Evolutionary conservation across 53 echinoderm and acorn worm species (phyloP).

Genomic region (Crossaster papposus): DNA sequence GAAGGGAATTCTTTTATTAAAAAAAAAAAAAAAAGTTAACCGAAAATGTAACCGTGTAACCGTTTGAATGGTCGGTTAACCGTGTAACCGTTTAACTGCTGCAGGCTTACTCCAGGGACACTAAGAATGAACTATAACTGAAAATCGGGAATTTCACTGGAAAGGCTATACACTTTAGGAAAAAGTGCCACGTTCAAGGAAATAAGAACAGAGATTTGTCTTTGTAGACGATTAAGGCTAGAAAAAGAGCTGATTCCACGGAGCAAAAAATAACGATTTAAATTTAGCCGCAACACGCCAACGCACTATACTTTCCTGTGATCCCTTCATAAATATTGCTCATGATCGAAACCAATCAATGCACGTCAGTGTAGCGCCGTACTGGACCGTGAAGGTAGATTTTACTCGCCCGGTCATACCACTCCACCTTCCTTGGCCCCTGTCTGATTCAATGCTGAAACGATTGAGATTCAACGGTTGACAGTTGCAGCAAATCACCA

Average conservation of each 20-base stretch:
- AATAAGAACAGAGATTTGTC: not conserved
- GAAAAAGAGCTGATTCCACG: not conserved
- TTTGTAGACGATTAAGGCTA: not conserved
- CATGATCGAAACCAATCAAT: conserved; percentile 47
- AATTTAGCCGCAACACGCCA: conserved; percentile 40
- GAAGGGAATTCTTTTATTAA: too few species aligned
- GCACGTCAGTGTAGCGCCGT: not conserved
- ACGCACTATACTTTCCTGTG: conserved; percentile 12
- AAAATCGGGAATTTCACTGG: too few species aligned
- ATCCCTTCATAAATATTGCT: not conserved
- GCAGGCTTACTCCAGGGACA: too few species aligned
- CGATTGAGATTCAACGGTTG: not conserved
- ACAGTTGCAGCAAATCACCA: conserved; percentile 1
- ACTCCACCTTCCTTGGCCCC: not conserved
- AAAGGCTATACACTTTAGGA: too few species aligned
- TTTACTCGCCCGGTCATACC: not conserved
- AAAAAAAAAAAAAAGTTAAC: too few species aligned
- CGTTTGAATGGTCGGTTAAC: too few species aligned
- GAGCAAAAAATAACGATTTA: not conserved
- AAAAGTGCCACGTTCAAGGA: not conserved
- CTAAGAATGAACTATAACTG: too few species aligned
- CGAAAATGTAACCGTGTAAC: too few species aligned
- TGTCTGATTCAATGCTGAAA: not conserved
- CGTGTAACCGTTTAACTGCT: too few species aligned
- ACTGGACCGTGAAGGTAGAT: not conserved